phyloP scores from a whole-genome alignment of 2,113 vertebrate genomes.

The Cheilinus undulatus region DNA sequence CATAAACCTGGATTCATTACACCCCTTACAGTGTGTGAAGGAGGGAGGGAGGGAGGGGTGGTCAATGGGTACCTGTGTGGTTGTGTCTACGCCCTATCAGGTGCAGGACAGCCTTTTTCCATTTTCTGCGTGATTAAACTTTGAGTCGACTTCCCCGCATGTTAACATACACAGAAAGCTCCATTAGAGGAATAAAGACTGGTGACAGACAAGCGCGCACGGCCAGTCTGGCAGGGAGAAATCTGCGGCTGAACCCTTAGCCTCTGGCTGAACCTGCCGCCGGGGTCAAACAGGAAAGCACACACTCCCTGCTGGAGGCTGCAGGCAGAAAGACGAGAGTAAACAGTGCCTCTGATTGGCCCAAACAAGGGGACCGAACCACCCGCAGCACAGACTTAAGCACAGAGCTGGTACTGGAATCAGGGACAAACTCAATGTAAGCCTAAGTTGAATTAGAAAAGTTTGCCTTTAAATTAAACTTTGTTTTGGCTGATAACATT shows the following conservation, averaged over 20 bases:
- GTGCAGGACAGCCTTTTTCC: conserved; percentile 70
- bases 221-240: conserved; percentile 45
- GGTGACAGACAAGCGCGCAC: conserved; percentile 56
- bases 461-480: not conserved
- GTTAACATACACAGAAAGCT: conserved; percentile 73
- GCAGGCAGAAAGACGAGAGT: conserved; percentile 58
- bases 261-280: conserved; percentile 79
- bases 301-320: conserved; percentile 67
- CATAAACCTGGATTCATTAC: conserved; percentile 70
- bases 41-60: not conserved
- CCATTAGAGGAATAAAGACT: conserved; percentile 57
- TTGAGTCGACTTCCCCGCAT: conserved; percentile 70
- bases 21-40: conserved; percentile 11
- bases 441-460: not conserved
- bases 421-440: not conserved
- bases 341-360: conserved; percentile 48
- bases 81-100: conserved; percentile 44
- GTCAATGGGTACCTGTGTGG: conserved; percentile 51
- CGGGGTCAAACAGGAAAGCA: conserved; percentile 76
- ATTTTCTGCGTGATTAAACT: conserved; percentile 84
- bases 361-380: conserved; percentile 5
- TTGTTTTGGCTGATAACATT: not conserved
- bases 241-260: conserved; percentile 69
- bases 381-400: not conserved
- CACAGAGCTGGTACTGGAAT: not conserved